phyloP scores from a whole-genome alignment of 2,888 invertebrate species.

The Hecatera dysodea region DNA sequence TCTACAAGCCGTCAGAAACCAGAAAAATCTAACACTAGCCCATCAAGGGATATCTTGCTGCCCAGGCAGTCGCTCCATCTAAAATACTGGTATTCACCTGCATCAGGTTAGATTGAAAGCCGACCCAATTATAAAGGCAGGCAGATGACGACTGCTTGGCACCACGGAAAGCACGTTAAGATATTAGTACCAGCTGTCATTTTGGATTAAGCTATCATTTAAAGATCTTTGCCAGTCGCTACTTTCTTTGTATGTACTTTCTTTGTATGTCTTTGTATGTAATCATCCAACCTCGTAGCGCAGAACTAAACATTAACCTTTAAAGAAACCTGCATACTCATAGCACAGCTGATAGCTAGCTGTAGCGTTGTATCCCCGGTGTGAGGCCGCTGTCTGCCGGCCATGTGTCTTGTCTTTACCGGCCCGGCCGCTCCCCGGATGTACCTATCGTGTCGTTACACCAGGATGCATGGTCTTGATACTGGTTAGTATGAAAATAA shows the following conservation, averaged over 20 bases:
- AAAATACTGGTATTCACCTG: too few relatives aligned
- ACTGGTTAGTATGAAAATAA: constrained; percentile 58
- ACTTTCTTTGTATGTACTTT: neutral
- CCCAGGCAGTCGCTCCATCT: too few relatives aligned
- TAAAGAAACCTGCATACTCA: constrained; percentile 44
- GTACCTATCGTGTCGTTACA: constrained; percentile 74
- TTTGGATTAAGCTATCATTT: neutral
- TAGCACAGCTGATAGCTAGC: constrained; percentile 21
- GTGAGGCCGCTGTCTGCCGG: constrained; percentile 71
- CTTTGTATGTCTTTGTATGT: neutral
- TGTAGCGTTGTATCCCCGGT: constrained; percentile 69
- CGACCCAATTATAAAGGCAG: too few relatives aligned
- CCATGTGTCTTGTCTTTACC: constrained; percentile 88
- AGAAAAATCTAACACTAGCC: too few relatives aligned
- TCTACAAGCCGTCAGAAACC: too few relatives aligned
- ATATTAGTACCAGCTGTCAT: neutral
- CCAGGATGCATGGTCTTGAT: constrained; percentile 68
- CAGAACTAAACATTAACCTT: constrained; percentile 37
- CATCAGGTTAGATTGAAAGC: too few relatives aligned
- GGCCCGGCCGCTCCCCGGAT: constrained; percentile 78
- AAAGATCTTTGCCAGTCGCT: neutral
- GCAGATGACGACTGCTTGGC: too few relatives aligned
- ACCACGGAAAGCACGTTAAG: too few relatives aligned
- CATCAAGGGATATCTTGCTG: too few relatives aligned
- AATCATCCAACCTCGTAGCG: neutral